Evolutionary conservation across 2,888 invertebrate genomes (phyloP).

Genomic region (Xanthia togata): DNA sequence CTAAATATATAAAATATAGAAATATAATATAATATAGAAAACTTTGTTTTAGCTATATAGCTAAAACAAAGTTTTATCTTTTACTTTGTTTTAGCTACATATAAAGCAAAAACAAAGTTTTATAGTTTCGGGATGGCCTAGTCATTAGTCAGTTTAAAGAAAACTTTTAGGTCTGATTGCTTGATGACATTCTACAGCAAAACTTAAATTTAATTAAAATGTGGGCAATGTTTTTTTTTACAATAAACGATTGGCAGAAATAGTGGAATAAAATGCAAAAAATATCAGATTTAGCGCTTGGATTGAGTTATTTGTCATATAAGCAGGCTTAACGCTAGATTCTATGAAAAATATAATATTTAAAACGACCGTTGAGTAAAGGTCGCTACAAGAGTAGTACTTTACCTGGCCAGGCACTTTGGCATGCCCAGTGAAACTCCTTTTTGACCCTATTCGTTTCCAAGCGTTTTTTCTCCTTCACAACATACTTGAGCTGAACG

Average conservation of each 20-base stretch:
- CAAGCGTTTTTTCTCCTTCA: constrained; percentile 51
- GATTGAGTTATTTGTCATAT: constrained; percentile 7
- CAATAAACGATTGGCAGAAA: neutral
- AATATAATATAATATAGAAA: too few relatives aligned
- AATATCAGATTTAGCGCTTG: neutral
- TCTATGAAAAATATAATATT: constrained; percentile 28
- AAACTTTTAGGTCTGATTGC: neutral
- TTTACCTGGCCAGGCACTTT: constrained; percentile 59
- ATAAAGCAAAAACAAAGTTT: neutral
- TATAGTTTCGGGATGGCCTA: neutral
- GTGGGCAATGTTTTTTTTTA: neutral
- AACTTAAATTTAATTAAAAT: neutral
- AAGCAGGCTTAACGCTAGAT: neutral
- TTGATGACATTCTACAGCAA: too few relatives aligned
- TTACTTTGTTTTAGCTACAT: too few relatives aligned
- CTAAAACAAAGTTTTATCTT: too few relatives aligned
- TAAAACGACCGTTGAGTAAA: constrained; percentile 26
- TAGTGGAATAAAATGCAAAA: neutral
- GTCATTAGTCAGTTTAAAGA: neutral
- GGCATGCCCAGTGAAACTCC: constrained; percentile 62
- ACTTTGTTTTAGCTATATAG: too few relatives aligned
- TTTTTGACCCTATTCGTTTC: constrained; percentile 68
- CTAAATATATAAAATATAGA: too few relatives aligned
- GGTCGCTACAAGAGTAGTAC: constrained; percentile 41
- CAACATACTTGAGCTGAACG: constrained; percentile 17